phyloP scores from a whole-genome alignment of 2,113 vertebrate genomes.

The Eptesicus fuscus region DNA sequence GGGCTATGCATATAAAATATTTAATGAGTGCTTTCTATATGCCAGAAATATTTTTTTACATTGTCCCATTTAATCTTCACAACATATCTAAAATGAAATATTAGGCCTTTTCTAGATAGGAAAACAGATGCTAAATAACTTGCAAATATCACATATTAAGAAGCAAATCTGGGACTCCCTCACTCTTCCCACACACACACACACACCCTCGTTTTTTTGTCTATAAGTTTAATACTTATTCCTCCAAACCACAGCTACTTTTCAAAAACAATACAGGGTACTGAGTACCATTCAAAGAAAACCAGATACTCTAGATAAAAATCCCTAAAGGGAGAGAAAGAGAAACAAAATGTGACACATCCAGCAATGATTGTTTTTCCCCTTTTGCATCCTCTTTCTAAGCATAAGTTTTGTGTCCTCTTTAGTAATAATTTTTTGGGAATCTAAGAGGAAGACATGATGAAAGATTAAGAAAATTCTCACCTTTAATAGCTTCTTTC shows the following conservation, averaged over 20 bases:
- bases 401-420: background rate
- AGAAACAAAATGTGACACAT: background rate
- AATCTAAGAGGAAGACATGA: background rate
- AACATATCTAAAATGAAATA: background rate
- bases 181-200: background rate
- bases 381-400: background rate
- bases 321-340: background rate
- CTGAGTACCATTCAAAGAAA: background rate
- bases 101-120: background rate
- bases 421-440: background rate
- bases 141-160: background rate
- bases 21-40: background rate
- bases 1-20: background rate
- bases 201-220: background rate
- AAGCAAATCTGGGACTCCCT: background rate
- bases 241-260: background rate
- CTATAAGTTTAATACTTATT: background rate
- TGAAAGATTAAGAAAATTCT: constrained; percentile 18
- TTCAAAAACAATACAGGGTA: background rate
- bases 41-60: background rate
- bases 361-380: background rate
- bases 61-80: background rate
- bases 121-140: background rate
- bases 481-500: constrained; percentile 48
- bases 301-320: background rate